Evolutionary conservation across 1,140 invertebrate species (phyloP), one percentile per base, ranked within the genome.

Genomic region (Aphidius gifuensis): DNA sequence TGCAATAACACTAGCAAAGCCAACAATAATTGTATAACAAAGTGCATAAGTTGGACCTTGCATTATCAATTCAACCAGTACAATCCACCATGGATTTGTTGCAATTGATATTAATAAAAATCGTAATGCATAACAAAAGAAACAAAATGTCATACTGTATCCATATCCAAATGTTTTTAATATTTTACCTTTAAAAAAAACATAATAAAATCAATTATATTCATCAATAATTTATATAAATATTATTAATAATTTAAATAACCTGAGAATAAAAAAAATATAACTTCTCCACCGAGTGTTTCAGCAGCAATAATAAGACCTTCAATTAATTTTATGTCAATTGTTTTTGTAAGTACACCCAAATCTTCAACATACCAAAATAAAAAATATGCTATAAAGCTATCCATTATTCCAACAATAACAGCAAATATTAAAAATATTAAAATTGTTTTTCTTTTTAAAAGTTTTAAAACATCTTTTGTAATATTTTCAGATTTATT

Each of bases 351-450:
- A 79, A 16, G 74, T 0, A 90, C 23, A 32, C 2, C 90, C 21
- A 92, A 76, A 68, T 92, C 88, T 78, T 92, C 89, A 44, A 91
- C 68, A 71, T 87, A 88, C 90, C 90, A 92, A 70, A 92, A 90
- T 74, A 91, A 82, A 69, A 89, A 92, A 68, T 90, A 92, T 44
- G 91, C 87, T 16, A 91, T 84, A 71, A 91, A 91, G 59, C 89
- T 87, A 69, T 92, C 90, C 44, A 90, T 80, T 9, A 90, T 86
- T 6, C 90, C 90, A 6, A 85, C 88, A 3, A 90, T 80, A 1
- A 86, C 84, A 1, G 90, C 86, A 69, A 90, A 92, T 1, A 82
- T 69, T 39, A 91, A 76, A 72, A 91, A 92, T 39, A 86, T 83
- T 0, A 85, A 65, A 3, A 90, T 86, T 1, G 85, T 74, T 8